Percentiles rank a stretch among this genome's conserved stretches.
Evolutionary conservation across 2,888 invertebrate genomes (phyloP).

Genomic region (Abrostola tripartita): DNA sequence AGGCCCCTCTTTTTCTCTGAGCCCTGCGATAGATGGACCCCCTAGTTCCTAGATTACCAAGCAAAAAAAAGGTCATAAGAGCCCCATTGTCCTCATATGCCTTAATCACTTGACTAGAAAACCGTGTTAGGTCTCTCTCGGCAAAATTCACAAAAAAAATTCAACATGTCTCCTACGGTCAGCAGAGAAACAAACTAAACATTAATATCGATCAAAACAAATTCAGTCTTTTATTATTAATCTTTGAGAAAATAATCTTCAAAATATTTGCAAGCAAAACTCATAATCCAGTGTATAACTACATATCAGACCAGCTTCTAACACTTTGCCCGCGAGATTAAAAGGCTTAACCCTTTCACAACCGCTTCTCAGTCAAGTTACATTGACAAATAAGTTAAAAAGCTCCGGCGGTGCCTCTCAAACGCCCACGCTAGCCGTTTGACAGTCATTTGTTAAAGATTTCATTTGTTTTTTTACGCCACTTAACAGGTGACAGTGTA

Average conservation of each 20-base stretch:
- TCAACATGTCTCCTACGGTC: no score
- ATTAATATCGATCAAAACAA: no score
- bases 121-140: no score
- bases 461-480: constrained; percentile 53
- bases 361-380: constrained; percentile 45
- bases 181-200: no score
- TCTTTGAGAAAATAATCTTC: not conserved
- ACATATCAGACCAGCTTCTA: constrained; percentile 4
- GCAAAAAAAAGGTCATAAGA: no score
- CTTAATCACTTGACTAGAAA: no score
- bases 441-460: constrained; percentile 57
- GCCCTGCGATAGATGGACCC: no score
- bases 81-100: no score
- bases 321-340: constrained; percentile 26
- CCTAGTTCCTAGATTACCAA: no score
- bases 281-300: not conserved
- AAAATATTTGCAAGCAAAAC: constrained; percentile 13
- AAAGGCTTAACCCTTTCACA: constrained; percentile 37
- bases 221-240: no score
- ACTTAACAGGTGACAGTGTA: constrained; percentile 56
- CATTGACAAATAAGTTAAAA: constrained; percentile 60
- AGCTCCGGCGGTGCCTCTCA: constrained; percentile 50
- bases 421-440: constrained; percentile 54
- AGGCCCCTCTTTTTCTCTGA: no score
- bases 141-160: no score